Conservation (phyloP, 2,113 vertebrate genomes). For the Apaloderma vittatum region DNA sequence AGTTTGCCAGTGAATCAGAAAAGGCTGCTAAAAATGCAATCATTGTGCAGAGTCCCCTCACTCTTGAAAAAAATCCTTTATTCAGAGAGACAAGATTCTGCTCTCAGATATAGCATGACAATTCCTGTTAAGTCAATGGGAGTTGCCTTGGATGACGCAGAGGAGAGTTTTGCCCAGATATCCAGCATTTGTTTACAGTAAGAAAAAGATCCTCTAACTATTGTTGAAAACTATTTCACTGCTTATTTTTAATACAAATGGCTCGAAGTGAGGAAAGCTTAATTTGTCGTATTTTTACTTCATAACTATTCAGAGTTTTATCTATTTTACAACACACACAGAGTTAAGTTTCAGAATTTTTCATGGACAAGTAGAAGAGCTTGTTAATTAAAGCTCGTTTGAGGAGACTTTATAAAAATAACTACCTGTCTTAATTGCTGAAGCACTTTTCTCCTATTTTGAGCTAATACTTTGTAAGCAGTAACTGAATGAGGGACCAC, state of each 20-base stretch:
- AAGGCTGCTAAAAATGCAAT: slow-evolving; percentile 68
- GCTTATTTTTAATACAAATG: slow-evolving; percentile 35
- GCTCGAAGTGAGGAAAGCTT: not conserved
- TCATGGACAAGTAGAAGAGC: not conserved
- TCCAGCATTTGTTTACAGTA: slow-evolving; percentile 34
- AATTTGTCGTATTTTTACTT: not conserved
- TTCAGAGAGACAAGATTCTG: slow-evolving; percentile 59
- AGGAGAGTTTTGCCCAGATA: slow-evolving; percentile 7
- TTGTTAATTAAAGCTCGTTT: not conserved
- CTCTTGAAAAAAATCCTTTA: slow-evolving; percentile 62
- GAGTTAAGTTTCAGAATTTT: not conserved
- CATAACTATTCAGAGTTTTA: not conserved
- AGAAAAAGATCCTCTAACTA: slow-evolving; percentile 20
- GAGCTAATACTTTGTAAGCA: not conserved
- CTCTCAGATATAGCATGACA: slow-evolving; percentile 15
- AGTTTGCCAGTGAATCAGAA: slow-evolving; percentile 66
- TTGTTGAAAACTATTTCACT: slow-evolving; percentile 11
- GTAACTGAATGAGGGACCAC: not conserved
- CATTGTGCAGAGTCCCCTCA: slow-evolving; percentile 72
- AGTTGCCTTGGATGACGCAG: not conserved
- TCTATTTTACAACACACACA: not conserved
- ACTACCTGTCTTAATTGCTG: not conserved
- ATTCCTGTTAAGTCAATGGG: slow-evolving; percentile 52
- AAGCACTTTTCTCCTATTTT: not conserved
- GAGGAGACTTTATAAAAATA: not conserved